These are phyloP conservation scores for Actenoides hombroni DNA, from an alignment of 2,113 vertebrate genomes.

Conservation along the genomic window DNA sequence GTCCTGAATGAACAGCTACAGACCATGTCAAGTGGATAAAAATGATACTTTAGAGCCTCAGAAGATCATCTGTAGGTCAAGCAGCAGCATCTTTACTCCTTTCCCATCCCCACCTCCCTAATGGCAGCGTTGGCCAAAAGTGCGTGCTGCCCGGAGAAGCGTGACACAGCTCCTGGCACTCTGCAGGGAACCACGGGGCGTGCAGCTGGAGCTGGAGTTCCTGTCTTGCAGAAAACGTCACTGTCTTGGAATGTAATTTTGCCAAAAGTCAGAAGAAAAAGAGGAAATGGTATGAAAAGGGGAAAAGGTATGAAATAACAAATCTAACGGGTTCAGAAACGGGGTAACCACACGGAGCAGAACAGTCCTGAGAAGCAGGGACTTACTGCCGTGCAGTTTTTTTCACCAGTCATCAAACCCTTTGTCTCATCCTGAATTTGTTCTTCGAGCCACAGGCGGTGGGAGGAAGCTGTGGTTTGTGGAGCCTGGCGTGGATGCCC, in stretches of 20 bases:
- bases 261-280: not conserved
- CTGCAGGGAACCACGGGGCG: rapidly evolving
- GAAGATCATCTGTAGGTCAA: not conserved
- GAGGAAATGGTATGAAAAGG: not conserved
- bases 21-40: not conserved
- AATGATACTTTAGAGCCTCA: not conserved
- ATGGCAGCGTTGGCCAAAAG: rapidly evolving
- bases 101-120: not conserved
- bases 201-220: not conserved
- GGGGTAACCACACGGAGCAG: not conserved
- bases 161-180: not conserved
- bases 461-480: not conserved
- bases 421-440: not conserved
- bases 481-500: not conserved
- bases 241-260: not conserved
- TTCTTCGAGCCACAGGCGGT: not conserved
- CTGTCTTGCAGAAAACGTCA: not conserved
- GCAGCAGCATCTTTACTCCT: not conserved
- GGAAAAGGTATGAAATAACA: not conserved
- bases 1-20: not conserved
- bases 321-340: not conserved
- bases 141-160: not conserved
- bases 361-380: not conserved
- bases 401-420: not conserved
- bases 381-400: not conserved